Conservation (phyloP, 2,113 vertebrate genomes). For the Brienomyrus longianalis region DNA sequence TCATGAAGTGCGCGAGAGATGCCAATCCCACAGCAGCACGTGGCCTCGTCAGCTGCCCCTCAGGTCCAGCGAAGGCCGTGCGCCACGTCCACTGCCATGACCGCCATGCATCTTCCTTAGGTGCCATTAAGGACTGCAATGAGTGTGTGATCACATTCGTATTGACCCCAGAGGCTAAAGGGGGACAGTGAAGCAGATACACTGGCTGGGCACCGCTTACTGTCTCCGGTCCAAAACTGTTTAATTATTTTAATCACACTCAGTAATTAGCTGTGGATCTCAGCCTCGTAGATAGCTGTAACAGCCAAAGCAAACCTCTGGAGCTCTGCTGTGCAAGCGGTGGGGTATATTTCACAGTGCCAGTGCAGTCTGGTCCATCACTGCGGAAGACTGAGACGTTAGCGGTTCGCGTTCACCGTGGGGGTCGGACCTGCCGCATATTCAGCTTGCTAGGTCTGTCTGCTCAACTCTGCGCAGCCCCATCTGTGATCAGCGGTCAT, state of each 20-base stretch:
- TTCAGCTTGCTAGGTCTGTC: neutral
- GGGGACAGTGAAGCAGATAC: neutral
- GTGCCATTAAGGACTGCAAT: neutral
- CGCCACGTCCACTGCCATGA: neutral
- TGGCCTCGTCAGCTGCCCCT: neutral
- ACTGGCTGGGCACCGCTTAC: neutral
- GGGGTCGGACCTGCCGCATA: neutral
- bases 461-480: neutral
- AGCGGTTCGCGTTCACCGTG: neutral
- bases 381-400: neutral
- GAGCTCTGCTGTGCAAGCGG: neutral
- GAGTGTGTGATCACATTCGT: neutral
- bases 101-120: neutral
- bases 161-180: neutral
- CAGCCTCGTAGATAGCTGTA: neutral
- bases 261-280: constrained; percentile 5
- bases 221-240: neutral
- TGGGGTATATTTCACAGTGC: neutral
- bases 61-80: neutral
- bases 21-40: neutral
- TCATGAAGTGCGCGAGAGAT: neutral
- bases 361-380: neutral
- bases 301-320: neutral
- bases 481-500: neutral
- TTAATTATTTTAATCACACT: constrained; percentile 9